Evolutionary conservation across 2,888 invertebrate species (phyloP).

Genomic region (Pristionchus mayeri): DNA sequence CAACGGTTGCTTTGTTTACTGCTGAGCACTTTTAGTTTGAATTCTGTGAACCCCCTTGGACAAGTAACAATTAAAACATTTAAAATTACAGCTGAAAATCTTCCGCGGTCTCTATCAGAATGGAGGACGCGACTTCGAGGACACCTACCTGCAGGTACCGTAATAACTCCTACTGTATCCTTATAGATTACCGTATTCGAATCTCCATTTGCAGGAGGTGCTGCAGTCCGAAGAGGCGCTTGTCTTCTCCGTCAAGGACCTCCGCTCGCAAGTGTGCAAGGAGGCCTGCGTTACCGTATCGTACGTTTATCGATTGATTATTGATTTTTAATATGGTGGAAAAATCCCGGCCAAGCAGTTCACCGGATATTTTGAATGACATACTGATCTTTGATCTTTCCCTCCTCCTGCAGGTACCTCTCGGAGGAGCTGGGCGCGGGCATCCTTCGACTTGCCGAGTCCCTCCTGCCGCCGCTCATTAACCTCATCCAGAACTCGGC

Average conservation of each 20-base stretch:
- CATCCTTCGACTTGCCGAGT: constrained; percentile 89
- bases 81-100: constrained; percentile 51
- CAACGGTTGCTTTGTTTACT: too few species aligned
- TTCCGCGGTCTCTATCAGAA: constrained; percentile 51
- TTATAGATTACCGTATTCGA: not conserved
- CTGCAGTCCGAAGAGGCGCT: constrained; percentile 88
- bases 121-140: constrained; percentile 54
- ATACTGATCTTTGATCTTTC: too few species aligned
- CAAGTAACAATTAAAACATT: not conserved
- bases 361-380: too few species aligned
- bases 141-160: constrained; percentile 21
- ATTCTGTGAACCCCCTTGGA: too few species aligned
- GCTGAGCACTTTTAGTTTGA: too few species aligned
- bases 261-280: constrained; percentile 92
- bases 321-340: too few species aligned
- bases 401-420: constrained; percentile 80
- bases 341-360: too few species aligned
- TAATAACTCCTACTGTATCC: not conserved
- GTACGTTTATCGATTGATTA: constrained; percentile 77
- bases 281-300: constrained; percentile 96
- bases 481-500: constrained; percentile 94
- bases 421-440: constrained; percentile 88
- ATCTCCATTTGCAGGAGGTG: constrained; percentile 76
- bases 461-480: constrained; percentile 87
- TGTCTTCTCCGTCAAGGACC: constrained; percentile 87